Base-by-base conservation (phyloP, 2,797 vertebrate species). In the Limnodromus scolopaceus region DNA sequence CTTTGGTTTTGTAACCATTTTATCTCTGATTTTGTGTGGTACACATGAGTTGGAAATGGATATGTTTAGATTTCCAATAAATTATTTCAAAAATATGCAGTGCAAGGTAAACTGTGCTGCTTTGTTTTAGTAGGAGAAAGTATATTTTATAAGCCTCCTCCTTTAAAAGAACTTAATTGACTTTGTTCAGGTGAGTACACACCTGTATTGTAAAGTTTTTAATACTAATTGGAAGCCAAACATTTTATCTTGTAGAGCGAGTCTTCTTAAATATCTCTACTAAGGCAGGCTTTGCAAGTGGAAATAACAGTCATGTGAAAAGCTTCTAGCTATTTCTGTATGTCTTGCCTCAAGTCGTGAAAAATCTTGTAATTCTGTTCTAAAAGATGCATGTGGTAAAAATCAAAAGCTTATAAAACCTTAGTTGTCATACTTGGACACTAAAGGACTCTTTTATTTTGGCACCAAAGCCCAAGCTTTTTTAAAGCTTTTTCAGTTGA, bases 41-140 rank as follows among this genome's bases (percentile, higher is more conserved):
- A 9, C 2, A 0, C 49, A 1, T 11, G 19, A 48, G 22, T 28
- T 82, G n/a, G 58, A 66, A 79, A 77, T 6, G 1, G 12, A 4
- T 58, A 10, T 11, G 9, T 25, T 82, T 39, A 61, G 41, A 17
- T 81, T 63, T 43, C 13, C 8, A 39, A 0, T 39, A 57, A 53
- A 9, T 43, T 20, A 17, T 38, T 84, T 75, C 70, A 16, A 16
- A 23, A 61, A 30, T 36, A 14, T 1, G 15, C 23, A 20, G 9
- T 36, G 30, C 7, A 15, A 61, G 27, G 15, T 64, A 69, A 74
- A 13, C 11, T 39, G 4, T 41, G 16, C 15, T 43, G 3, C 28
- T 49, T 93, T 53, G 13, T 39, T 58, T 64, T 27, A 15, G 8
- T 32, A 48, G 32, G n/a, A 60, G 25, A 53, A 70, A 38, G 14